These are phyloP conservation scores for Cistogaster globosa DNA, from an alignment of 2,888 invertebrate species.

Conservation along the genomic window DNA sequence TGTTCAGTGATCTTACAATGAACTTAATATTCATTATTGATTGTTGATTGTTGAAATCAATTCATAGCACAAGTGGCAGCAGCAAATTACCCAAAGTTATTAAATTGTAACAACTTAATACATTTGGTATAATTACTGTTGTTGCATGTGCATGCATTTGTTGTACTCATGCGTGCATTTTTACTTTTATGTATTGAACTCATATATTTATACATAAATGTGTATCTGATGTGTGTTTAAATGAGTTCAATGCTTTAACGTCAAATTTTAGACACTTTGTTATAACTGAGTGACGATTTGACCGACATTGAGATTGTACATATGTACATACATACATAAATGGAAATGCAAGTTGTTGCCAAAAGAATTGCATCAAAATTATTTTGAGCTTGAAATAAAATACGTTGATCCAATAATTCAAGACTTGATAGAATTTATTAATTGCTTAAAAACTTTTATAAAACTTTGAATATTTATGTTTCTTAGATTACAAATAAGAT, in stretches of 20 bases:
- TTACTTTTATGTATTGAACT: neutral
- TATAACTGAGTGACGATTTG: conserved; percentile 22
- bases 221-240: neutral
- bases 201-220: too few relatives aligned
- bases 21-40: conserved; percentile 71
- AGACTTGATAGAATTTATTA: too few relatives aligned
- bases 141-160: conserved; percentile 17
- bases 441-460: too few relatives aligned
- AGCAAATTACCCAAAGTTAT: conserved; percentile 39
- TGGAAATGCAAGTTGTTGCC: conserved; percentile 12
- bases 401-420: too few relatives aligned
- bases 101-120: conserved; percentile 53
- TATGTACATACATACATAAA: neutral
- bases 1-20: conserved; percentile 68
- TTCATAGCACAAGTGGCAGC: conserved; percentile 15
- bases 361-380: conserved; percentile 13
- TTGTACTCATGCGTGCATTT: conserved; percentile 34
- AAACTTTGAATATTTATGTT: too few relatives aligned
- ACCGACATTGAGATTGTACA: conserved; percentile 3
- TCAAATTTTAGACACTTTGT: conserved; percentile 43
- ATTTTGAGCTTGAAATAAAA: conserved; percentile 44
- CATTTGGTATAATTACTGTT: neutral
- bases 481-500: too few relatives aligned
- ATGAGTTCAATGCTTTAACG: conserved; percentile 29
- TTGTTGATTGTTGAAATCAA: conserved; percentile 62